Evolutionary conservation across 2,888 invertebrate genomes (phyloP), one percentile per base, ranked within the genome.

Genomic region (Criorhina ranunculi): DNA sequence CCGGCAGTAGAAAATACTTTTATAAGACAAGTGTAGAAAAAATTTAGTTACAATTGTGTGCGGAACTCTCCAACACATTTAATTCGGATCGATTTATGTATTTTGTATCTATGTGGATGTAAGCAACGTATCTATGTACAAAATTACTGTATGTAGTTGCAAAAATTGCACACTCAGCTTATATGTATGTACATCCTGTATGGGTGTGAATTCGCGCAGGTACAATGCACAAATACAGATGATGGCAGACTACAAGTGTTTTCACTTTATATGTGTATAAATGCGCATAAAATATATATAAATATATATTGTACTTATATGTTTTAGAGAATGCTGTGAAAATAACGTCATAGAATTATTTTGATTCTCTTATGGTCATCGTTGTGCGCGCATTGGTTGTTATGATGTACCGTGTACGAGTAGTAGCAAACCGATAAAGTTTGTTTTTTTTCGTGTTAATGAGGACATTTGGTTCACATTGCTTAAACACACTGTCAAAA

Each of bases 1-100:
- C 91, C 92, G 92, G 90, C 87, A 88, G 92, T 92, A 89, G 92
- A 87, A 87, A 88, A 87, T 81, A 88, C 88, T 90, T 91, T 91
- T 91, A 91, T 91, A 90, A 87, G 72, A 87, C 57, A 89, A 88
- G 59, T 66, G 46, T 55, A 64, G 57, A 73, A 66, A 60, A 70
- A 31, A 44, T 46, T 24, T n/a, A 42, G 19, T 17, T 42, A 12
- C 17, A 11, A 15, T 29, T 24, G 44, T 77, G 57, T 40, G 80
- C 49, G 46, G 31, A 24, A 40, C 19, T 17, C 17, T n/a, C 53
- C 17, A 8, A 53, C 44, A 72, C 59, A 51, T 49, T 59, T 15
- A 19, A 40, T 24, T 12, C 24, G 24, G n/a, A 81, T 81, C 70
- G 70, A 67, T 78, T 72, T 78, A 17, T 72, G 60, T 49, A 29